These are phyloP conservation scores for Drosophila subsilvestris DNA, from an alignment of 2,888 invertebrate species.

Conservation along the genomic window DNA sequence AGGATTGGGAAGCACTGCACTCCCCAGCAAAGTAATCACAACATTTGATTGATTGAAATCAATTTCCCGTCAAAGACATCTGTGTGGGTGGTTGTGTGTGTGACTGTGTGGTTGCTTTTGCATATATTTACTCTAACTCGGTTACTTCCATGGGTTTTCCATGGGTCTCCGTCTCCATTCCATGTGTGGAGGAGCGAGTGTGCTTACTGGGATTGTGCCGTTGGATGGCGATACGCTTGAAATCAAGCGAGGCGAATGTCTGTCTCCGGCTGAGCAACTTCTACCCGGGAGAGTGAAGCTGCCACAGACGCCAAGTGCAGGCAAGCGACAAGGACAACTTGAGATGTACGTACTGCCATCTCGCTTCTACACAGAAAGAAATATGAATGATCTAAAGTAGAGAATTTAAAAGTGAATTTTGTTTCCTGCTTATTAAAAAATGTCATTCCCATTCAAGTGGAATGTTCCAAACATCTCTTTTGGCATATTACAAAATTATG, in stretches of 20 bases:
- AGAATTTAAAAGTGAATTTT: too few species aligned
- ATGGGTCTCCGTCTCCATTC: conserved; percentile 1
- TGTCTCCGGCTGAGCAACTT: conserved; percentile 3
- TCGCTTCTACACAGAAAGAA: not conserved
- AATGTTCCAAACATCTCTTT: too few species aligned
- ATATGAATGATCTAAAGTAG: too few species aligned
- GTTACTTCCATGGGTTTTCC: conserved; percentile 43
- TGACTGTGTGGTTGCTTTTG: conserved; percentile 31
- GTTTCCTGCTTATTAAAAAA: too few species aligned
- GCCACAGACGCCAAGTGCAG: conserved; percentile 50
- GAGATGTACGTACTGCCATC: conserved; percentile 1
- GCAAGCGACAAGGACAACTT: conserved; percentile 47
- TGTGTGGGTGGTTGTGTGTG: conserved; percentile 18
- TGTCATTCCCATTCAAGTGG: not conserved
- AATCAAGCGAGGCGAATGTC: conserved; percentile 50
- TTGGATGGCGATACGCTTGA: conserved; percentile 68
- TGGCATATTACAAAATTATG: too few species aligned
- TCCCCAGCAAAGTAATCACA: conserved; percentile 77
- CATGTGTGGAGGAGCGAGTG: conserved; percentile 1
- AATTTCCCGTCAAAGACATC: conserved; percentile 81
- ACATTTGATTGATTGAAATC: conserved; percentile 83
- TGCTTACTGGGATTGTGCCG: conserved; percentile 32
- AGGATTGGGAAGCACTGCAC: conserved; percentile 54
- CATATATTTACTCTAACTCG: conserved; percentile 69
- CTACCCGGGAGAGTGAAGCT: conserved; percentile 3